Base-by-base conservation (phyloP, 2,113 vertebrate species). In the Hypanus sabinus region DNA sequence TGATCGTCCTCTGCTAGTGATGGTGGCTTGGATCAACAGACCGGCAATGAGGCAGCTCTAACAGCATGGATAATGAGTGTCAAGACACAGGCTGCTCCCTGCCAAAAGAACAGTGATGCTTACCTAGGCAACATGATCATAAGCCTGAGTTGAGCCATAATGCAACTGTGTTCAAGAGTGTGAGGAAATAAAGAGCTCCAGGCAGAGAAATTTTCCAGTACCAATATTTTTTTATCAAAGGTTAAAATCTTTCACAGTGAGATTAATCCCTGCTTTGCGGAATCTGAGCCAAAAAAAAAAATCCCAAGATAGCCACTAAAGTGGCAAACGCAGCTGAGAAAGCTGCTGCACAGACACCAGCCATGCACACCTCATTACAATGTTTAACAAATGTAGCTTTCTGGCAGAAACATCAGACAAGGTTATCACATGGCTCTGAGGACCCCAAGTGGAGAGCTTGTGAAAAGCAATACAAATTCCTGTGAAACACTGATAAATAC, bases 361-460 rank as follows among this genome's bases (percentile, higher is more conserved):
- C 57, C 85, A 65, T 46, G 20, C 36, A 12, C 36, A 93, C 70
- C 91, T 75, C 36, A 30, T 90, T 90, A 36, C 30, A 55, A 55
- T 55, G 68, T 73, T 71, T 93, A 93, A 73, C 38, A 30, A 93
- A 55, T 93, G 38, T 36, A 73, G n/a, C 36, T 73, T 38, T 73
- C 36, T 73, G n/a, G 65, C 91, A 75, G 10, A 73, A 75, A 90
- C 38, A n/a, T 55, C 36, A 24, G 30, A 30, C 46, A 93, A 93
- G 38, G 36, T 73, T 93, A 73, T 5, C 91, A 93, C 70, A 93
- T 93, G 68, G 24, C 91, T 73, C 91, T 93, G 91, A 93, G 91
- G 70, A 93, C 91, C 91, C 91, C 91, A 73, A 73, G 91, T 93
- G 91, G 91, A 73, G 24, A 46, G 27, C 36, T 93, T 20, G 0